Evolutionary conservation across 1,140 invertebrate species (phyloP), one percentile per base, ranked within the genome.

Genomic region (Stegodyphus dumicola): DNA sequence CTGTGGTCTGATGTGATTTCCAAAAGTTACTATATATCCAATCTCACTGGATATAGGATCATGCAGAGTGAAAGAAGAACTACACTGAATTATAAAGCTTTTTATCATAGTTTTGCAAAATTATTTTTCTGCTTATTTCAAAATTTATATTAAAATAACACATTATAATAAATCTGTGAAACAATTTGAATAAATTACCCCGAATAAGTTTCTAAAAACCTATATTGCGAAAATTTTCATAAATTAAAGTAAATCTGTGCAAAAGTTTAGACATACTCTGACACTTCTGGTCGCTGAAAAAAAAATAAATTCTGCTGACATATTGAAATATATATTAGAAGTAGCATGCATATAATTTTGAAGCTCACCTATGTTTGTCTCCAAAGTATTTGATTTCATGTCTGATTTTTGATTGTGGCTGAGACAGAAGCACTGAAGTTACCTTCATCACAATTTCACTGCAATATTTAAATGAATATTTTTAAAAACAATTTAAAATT

Each of bases 381-480:
- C 80, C 86, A 71, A 84, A 86, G 53, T 89, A 90, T 65, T 88
- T 89, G 6, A 92, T 83, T 65, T 91, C 90, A 78, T 91, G 90
- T 77, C 92, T 88, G 51, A 88, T 88, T 88, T 89, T 91, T 33
- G 83, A 90, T 71, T 88, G 88, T 10, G 89, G 88, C 49, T 90
- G 90, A 11, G 90, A 89, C 49, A 90, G 87, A 10, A 93, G 88
- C 11, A 93, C 88, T 13, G 91, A 89, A 6, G 90, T 88, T 17
- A 91, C 90, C 87, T 92, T 91, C 90, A 93, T 92, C 49, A 92
- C 88, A 66, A 92, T 87, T 70, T 93, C 92, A 89, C 91, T 92
- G 54, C 70, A 88, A 54, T 70, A 67, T n/a, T 17, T n/a, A 60
- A 60, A 60, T 10, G 15, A 60, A 60, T 5, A 60, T 33, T 33